These are phyloP conservation scores for Prionchulus punctatus DNA, from an alignment of 2,888 invertebrate genomes.

Conservation along the genomic window DNA sequence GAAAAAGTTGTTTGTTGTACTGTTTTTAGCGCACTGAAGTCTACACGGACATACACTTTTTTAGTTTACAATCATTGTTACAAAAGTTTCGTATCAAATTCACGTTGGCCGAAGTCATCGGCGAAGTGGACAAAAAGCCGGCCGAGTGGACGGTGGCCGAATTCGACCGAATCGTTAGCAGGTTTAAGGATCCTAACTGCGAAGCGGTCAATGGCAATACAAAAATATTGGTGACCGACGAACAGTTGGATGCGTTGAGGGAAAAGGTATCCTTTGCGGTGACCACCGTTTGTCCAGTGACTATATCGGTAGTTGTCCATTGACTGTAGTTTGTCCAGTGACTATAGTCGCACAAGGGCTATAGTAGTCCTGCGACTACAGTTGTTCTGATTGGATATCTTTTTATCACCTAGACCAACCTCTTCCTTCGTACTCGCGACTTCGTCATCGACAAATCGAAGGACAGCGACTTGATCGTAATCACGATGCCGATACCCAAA, in stretches of 20 bases:
- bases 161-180: background rate
- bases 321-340: background rate
- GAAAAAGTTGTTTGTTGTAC: too few relatives aligned
- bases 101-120: conserved; percentile 56
- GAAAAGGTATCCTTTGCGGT: background rate
- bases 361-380: background rate
- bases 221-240: background rate
- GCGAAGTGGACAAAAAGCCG: conserved; percentile 44
- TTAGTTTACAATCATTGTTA: conserved; percentile 47
- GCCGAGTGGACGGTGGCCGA: background rate
- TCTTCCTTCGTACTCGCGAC: conserved; percentile 73
- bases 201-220: background rate
- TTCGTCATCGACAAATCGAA: conserved; percentile 60
- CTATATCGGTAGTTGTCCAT: background rate
- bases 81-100: conserved; percentile 94
- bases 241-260: background rate
- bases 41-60: too few relatives aligned
- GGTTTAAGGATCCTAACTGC: background rate
- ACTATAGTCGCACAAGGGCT: background rate
- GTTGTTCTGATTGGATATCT: too few relatives aligned
- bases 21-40: too few relatives aligned
- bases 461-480: conserved; percentile 68
- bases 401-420: conserved; percentile 50
- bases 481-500: conserved; percentile 78
- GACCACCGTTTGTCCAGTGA: too few relatives aligned